Evolutionary conservation across 2,888 invertebrate species (phyloP), one percentile per base, ranked within the genome.

Genomic region (Ectropis crepuscularia): DNA sequence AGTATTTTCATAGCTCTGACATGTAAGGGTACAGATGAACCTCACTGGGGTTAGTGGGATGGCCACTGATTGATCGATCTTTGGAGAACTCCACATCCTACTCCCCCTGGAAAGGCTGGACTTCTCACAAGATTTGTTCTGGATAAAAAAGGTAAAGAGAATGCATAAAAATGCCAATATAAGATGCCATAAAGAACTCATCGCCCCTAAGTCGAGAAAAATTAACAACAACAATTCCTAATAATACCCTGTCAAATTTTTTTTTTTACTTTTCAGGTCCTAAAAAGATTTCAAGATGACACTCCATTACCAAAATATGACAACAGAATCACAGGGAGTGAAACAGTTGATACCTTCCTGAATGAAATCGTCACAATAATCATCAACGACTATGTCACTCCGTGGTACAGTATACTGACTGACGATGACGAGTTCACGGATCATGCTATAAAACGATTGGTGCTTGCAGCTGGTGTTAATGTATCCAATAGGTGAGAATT

Each of bases 361-460:
- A 97, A 97, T 88, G 96, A 97, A 91, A 97, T 98, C 78, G 93
- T 98, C 75, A 95, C 95, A 67, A 97, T 96, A 71, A 94, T 97
- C 57, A 94, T 97, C 57, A 94, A 96, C 81, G 98, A 98, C 87
- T 97, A 97, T 90, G 95, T 98, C 50, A 94, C 95, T 69, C 95
- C 96, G 0, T 96, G 96, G 96, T 96, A 95, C 80, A 93, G 92
- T 79, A 82, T 94, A 64, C 82, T 95, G 73, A 95, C 95, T 0
- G 94, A 95, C 75, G 96, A 97, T 87, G 95, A 95, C 73, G 96
- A 96, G 80, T 96, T 97, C 79, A 93, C 95, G 12, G 79, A 80
- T 42, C 93, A 95, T 83, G 93, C 95, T 69, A 94, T 97, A 42
- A 94, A 95, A 79, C 94, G 94, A 72, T 94, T 95, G 74, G 95